Evolutionary conservation across 2,113 vertebrate genomes (phyloP), one percentile per base, ranked within the genome.

Genomic region (Aptenodytes forsteri): DNA sequence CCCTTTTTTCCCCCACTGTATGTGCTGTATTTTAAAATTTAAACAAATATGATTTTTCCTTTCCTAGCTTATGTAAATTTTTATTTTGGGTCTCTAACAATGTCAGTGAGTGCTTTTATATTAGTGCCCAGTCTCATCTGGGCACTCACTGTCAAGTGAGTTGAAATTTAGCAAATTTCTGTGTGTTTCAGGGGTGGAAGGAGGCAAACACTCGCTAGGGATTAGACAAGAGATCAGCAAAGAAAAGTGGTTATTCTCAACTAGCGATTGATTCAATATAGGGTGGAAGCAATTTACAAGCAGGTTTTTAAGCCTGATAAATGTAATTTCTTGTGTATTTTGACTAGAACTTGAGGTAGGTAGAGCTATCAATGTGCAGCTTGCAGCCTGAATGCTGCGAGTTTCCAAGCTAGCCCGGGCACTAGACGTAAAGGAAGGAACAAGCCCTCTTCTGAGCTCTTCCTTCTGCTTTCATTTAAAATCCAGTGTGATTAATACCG

Each of bases 371-470:
- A 5, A 7, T 1, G 17, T 4, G 1, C 71, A 22, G 80, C 62
- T 25, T 44, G 38, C 50, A 65, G 72, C 72, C 2, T 0, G 27
- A 7, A 8, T 1, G 22, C 8, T 10, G 30, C 0, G 3, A 1
- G 21, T 2, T 29, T 9, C 46, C 46, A 6, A 6, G 32, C 40
- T 16, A 8, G 4, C 10, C 36, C 2, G 2, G 20, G 61, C 40
- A 1, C 30, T 5, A 16, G 73, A 5, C 2, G 6, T 21, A 12
- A 25, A 32, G 40, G 75, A 32, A n/a, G 50, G 55, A 58, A n/a
- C 6, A 3, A 9, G 44, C 29, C 27, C 36, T 56, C 58, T 16
- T 34, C 50, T 26, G 19, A n/a, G 75, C 75, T 54, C 21, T 46
- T 34, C 69, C 50, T 69, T 26, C 11, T 2, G 4, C 73, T 32